Evolutionary conservation across 1,140 invertebrate genomes (phyloP), one percentile per base, ranked within the genome.

Genomic region (Pectinophora gossypiella): DNA sequence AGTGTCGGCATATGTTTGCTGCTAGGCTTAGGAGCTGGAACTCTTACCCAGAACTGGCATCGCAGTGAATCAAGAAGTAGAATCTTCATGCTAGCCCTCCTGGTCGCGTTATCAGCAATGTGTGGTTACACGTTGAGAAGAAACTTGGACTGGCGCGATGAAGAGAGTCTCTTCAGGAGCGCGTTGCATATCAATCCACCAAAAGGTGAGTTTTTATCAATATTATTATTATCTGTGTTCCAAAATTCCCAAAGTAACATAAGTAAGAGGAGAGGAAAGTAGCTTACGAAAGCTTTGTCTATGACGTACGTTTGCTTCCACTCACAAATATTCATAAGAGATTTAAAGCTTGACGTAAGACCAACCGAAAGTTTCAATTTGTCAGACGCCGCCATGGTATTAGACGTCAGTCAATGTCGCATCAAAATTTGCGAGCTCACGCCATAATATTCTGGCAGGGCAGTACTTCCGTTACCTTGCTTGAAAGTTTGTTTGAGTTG

Each of bases 1-100:
- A 98, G 96, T 83, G 95, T 99, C 63, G 98, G 98, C 22, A 97
- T 95, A 83, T 98, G 96, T 86, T 90, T 99, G 59, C 88, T 98
- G 35, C 87, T 97, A 12, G 96, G 95, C 13, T 89, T 96, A 32
- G 95, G 93, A 2, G 90, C 92, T 51, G 90, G 91, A 48, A 59
- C 64, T 27, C 55, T 87, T 52, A 83, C 76, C 19, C 73, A 64
- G 48, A 71, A 64, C 52, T 84, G 78, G 73, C 70, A 68, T 19
- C 90, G 89, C 45, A 82, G 90, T 56, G 88, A 89, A 51, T 85
- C 83, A 21, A 81, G 85, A 19, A 89, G 88, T 47, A 71, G 82
- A 59, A 72, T 88, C 56, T 76, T 86, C 64, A 74, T 81, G 58
- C 74, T 88, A 13, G 76, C 87, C 47, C 69, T 92, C 42, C 77